phyloP scores from a whole-genome alignment of 2,113 vertebrate species.

The Fregata magnificens region DNA sequence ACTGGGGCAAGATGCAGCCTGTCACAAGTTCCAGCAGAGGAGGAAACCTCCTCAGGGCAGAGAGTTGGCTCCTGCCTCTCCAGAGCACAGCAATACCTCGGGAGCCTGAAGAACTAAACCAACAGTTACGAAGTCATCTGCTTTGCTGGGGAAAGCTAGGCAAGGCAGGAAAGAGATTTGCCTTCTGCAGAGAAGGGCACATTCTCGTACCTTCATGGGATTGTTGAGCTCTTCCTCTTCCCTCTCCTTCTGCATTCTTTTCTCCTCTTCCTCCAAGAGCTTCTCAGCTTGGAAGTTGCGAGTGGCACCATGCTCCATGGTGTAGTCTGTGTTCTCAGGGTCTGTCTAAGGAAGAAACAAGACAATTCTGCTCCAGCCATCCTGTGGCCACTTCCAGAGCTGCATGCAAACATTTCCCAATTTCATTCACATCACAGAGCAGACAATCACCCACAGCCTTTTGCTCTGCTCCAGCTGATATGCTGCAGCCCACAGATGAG shows the following conservation, averaged over 20 bases:
- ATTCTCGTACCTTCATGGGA: conserved; percentile 88
- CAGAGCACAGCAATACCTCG: neutral
- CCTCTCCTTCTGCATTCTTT: conserved; percentile 85
- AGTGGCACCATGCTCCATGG: conserved; percentile 93
- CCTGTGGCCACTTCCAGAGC: neutral
- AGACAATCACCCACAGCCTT: no score
- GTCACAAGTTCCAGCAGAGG: neutral
- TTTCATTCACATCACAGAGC: neutral
- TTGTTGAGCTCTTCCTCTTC: conserved; percentile 98
- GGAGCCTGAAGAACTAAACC: neutral
- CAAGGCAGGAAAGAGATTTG: neutral
- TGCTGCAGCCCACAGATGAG: neutral
- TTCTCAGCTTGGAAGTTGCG: conserved; percentile 97
- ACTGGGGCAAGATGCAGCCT: neutral
- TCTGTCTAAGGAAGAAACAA: conserved; percentile 80
- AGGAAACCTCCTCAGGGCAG: neutral
- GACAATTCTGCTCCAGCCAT: neutral
- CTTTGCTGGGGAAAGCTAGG: neutral
- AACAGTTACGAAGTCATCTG: accelerated
- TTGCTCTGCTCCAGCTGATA: neutral
- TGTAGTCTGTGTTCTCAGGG: conserved; percentile 95
- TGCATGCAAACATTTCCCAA: accelerated
- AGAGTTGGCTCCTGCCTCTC: neutral
- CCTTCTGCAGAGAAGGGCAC: neutral
- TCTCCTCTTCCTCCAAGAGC: conserved; percentile 92